Evolutionary conservation across 2,797 vertebrate genomes (phyloP).

Genomic region (Platalea minor): DNA sequence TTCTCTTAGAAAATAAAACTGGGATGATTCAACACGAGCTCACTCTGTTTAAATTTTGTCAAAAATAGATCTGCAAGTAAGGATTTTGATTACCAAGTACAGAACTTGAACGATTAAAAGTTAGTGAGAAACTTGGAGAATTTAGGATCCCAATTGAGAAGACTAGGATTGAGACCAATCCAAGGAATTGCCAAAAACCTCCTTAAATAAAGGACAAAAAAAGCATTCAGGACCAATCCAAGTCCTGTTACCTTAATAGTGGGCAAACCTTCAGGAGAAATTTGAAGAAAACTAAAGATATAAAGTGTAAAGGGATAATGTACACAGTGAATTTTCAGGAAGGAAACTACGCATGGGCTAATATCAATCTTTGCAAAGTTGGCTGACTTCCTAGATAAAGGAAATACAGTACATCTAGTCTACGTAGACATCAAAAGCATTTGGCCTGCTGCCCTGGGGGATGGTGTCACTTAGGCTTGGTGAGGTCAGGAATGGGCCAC

Average conservation of each 20-base stretch:
- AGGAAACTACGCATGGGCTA: neutral
- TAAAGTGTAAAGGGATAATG: neutral
- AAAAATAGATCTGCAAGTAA: constrained; percentile 26
- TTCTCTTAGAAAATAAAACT: constrained; percentile 26
- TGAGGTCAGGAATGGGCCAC: neutral
- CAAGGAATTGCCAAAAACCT: neutral
- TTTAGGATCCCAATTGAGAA: neutral
- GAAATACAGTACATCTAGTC: constrained; percentile 9
- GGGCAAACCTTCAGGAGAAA: neutral
- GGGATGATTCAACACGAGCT: neutral
- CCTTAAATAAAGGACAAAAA: neutral
- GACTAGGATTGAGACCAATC: neutral
- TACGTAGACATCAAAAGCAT: neutral
- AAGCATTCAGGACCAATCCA: neutral
- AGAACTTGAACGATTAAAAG: neutral
- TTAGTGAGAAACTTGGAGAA: neutral
- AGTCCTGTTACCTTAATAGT: neutral
- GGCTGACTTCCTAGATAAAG: constrained; percentile 48
- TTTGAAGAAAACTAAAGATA: constrained; percentile 1
- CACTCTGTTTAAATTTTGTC: constrained; percentile 12
- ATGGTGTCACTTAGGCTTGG: neutral
- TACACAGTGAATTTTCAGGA: neutral
- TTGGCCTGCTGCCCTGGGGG: constrained; percentile 16
- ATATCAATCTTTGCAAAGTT: constrained; percentile 20
- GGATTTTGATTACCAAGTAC: constrained; percentile 9